Evolutionary conservation across 2,113 vertebrate species (phyloP), one percentile per base, ranked within the genome.

Genomic region (Entelurus aequoreus): DNA sequence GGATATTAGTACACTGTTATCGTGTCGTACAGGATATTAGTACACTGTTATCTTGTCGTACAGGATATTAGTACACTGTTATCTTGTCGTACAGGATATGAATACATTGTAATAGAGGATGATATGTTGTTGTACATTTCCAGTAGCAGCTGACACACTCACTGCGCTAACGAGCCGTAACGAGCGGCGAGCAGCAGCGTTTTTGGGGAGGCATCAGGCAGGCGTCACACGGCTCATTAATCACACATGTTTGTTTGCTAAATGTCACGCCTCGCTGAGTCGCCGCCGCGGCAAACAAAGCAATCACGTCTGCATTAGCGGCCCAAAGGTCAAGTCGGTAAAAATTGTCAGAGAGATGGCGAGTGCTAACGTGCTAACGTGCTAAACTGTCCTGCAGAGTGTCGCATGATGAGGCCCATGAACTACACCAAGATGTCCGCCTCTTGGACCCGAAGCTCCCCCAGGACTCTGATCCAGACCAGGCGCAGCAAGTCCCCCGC

Each of bases 401-500:
- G 94, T 72, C 91, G 94, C 54, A 88, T 93, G 75, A 93, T 97
- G 93, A 96, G 94, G 70, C 89, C 91, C 14, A 89, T 90, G 72
- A 90, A 87, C 57, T 91, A 93, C 65, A 94, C 94, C 54, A 93
- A 92, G 53, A 91, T 92, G 74, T 72, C 81, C 5, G 65, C 64
- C 14, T 91, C 94, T 59, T 88, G 91, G 6, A 92, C 85, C 82
- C 91, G 94, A 84, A 84, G 84, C 69, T 93, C 93, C 8, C 91
- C 93, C 1, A 94, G 92, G 79, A 92, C 90, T 14, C 86, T 91
- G 15, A 84, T 90, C 46, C 93, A 92, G 64, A 88, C 91, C 76
- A 88, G 88, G 71, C 89, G 90, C 68, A 95, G 93, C 93, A 97
- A 98, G 87, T 98, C 95, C 48, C 94, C 94, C 47, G 89, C 91